phyloP scores from a whole-genome alignment of 2,797 vertebrate genomes.

The Schizopygopsis malacanthus region DNA sequence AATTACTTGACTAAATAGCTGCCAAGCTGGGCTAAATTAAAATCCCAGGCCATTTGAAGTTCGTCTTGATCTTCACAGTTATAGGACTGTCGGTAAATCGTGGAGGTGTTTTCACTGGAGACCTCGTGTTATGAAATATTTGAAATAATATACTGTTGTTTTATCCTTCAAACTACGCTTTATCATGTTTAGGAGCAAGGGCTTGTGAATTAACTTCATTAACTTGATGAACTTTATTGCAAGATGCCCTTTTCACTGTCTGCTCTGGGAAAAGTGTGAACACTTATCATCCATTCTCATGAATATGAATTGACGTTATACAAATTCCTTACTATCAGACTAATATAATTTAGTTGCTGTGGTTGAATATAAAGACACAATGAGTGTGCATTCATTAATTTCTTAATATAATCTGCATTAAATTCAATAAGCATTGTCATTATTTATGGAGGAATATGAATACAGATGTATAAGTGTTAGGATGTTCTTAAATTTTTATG shows the following conservation, averaged over 20 bases:
- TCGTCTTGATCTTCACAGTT: neutral
- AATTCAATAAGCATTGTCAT: neutral
- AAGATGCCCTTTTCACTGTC: neutral
- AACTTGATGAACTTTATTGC: slow-evolving; percentile 21
- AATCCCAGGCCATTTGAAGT: slow-evolving; percentile 28
- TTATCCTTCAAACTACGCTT: neutral
- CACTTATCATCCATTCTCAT: slow-evolving; percentile 6
- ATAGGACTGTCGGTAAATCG: slow-evolving; percentile 10
- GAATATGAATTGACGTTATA: slow-evolving; percentile 31
- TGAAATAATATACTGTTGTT: neutral
- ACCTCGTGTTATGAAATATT: neutral
- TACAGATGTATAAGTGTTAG: neutral
- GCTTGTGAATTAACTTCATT: neutral
- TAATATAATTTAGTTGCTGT: neutral
- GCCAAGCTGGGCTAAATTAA: neutral
- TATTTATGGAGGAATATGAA: neutral
- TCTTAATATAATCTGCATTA: neutral
- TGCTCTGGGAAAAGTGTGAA: slow-evolving; percentile 17
- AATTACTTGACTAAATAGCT: neutral
- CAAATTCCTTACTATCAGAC: slow-evolving; percentile 11
- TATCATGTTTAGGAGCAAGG: neutral
- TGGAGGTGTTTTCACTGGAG: slow-evolving; percentile 11
- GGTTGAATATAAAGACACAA: neutral
- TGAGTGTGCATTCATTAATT: neutral
- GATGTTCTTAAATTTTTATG: neutral